Percentiles rank a stretch among this genome's conserved stretches.
phyloP scores from a whole-genome alignment of 2,113 vertebrate species.

The Mobula hypostoma region DNA sequence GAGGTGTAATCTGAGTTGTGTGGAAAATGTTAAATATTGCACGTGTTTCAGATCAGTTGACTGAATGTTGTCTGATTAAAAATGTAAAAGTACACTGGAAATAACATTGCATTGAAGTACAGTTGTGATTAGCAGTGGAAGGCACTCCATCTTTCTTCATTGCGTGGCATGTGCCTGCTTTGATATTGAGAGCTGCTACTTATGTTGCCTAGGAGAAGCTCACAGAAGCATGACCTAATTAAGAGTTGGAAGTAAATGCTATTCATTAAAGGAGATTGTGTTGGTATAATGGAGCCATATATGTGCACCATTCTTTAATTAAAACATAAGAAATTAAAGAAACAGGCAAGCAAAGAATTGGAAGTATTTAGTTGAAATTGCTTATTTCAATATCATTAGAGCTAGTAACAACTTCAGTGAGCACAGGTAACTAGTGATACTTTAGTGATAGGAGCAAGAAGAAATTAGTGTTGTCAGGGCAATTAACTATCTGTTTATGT shows the following conservation, averaged over 20 bases:
- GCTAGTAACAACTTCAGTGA: not conserved
- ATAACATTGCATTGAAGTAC: not conserved
- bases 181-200: not conserved
- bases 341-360: no score
- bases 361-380: not conserved
- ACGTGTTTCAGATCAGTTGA: not conserved
- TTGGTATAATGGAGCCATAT: not conserved
- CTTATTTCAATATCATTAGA: not conserved
- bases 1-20: not conserved
- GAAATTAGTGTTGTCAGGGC: not conserved
- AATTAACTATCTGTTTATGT: not conserved
- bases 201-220: conserved; percentile 53
- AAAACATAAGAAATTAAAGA: not conserved
- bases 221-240: conserved; percentile 52
- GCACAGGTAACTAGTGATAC: not conserved
- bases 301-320: not conserved
- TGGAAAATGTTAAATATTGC: conserved; percentile 23
- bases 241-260: conserved; percentile 51
- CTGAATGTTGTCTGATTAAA: not conserved
- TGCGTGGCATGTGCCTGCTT: not conserved
- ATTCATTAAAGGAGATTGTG: conserved; percentile 42
- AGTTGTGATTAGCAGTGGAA: not conserved
- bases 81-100: not conserved
- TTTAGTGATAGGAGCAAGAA: not conserved
- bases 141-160: not conserved